Conservation (phyloP, 2,888 invertebrate species). For the Drosophila affinis region DNA sequence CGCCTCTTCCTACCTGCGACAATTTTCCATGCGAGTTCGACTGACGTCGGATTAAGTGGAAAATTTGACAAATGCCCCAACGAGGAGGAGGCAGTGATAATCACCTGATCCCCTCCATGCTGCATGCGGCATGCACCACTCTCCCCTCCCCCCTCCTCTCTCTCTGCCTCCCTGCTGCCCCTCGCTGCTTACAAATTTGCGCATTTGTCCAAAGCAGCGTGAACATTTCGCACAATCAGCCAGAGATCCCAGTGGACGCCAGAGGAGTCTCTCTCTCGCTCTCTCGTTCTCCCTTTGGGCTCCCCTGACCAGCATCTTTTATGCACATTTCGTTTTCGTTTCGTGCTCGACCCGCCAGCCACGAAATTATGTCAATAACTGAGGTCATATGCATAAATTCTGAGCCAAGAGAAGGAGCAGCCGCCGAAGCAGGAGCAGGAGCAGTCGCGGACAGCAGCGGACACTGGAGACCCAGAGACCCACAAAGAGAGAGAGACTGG, state of each 20-base stretch:
- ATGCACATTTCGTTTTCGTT: constrained; percentile 59
- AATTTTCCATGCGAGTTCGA: constrained; percentile 67
- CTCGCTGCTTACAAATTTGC: constrained; percentile 64
- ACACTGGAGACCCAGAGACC: constrained; percentile 70
- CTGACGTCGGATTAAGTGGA: constrained; percentile 78
- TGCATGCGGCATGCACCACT: neutral
- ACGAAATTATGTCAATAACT: constrained; percentile 79
- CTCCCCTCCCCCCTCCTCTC: neutral
- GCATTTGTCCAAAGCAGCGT: constrained; percentile 75
- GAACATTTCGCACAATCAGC: constrained; percentile 76
- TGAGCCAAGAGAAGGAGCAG: constrained; percentile 22
- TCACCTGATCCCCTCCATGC: constrained; percentile 58
- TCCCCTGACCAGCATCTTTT: constrained; percentile 35
- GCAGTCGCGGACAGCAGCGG: constrained; percentile 47
- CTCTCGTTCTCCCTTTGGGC: constrained; percentile 17
- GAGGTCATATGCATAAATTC: constrained; percentile 80
- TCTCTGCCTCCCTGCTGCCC: constrained; percentile 2
- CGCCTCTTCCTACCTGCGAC: constrained; percentile 62
- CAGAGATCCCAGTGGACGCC: constrained; percentile 14
- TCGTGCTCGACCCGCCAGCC: constrained; percentile 70
- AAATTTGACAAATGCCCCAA: constrained; percentile 76
- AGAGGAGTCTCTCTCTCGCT: neutral
- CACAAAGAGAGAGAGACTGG: constrained; percentile 44
- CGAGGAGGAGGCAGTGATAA: constrained; percentile 70
- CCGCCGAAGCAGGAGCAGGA: constrained; percentile 8